These are phyloP conservation scores for Arctopsyche grandis DNA, from an alignment of 1,140 invertebrate genomes.

Conservation along the genomic window DNA sequence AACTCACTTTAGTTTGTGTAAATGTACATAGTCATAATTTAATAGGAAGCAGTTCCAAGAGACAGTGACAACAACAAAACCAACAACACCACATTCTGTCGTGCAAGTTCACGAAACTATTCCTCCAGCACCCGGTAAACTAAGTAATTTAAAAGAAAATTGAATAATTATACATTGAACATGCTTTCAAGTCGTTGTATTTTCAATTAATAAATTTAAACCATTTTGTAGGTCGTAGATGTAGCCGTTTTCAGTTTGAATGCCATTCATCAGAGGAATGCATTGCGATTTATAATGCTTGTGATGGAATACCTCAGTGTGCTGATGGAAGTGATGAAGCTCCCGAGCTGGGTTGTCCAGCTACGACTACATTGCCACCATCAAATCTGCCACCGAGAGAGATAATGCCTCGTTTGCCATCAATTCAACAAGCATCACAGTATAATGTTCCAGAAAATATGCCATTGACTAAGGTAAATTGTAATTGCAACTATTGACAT, in stretches of 20 bases:
- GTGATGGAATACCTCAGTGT: constrained; percentile 94
- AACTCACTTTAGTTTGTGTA: too few relatives aligned
- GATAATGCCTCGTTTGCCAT: constrained; percentile 41
- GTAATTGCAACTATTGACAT: too few relatives aligned
- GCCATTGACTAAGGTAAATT: constrained; percentile 15
- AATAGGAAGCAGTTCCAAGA: constrained; percentile 44
- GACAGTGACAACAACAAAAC: constrained; percentile 33
- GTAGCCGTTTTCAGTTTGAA: constrained; percentile 87
- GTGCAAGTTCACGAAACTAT: constrained; percentile 23
- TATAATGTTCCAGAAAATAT: constrained; percentile 17
- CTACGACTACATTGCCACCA: constrained; percentile 59
- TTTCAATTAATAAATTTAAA: background rate
- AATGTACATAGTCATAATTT: too few relatives aligned
- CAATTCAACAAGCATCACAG: constrained; percentile 26
- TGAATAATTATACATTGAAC: too few relatives aligned
- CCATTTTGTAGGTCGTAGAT: constrained; percentile 63
- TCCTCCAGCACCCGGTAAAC: constrained; percentile 22
- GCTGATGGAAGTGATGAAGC: constrained; percentile 91
- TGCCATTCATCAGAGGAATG: constrained; percentile 88
- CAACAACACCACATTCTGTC: constrained; percentile 41
- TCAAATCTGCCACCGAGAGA: constrained; percentile 47
- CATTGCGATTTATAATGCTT: constrained; percentile 95
- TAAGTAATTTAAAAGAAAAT: background rate
- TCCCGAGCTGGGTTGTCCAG: constrained; percentile 80
- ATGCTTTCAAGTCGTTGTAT: too few relatives aligned